phyloP scores from a whole-genome alignment of 2,113 vertebrate genomes.

The Pongo abelii region DNA sequence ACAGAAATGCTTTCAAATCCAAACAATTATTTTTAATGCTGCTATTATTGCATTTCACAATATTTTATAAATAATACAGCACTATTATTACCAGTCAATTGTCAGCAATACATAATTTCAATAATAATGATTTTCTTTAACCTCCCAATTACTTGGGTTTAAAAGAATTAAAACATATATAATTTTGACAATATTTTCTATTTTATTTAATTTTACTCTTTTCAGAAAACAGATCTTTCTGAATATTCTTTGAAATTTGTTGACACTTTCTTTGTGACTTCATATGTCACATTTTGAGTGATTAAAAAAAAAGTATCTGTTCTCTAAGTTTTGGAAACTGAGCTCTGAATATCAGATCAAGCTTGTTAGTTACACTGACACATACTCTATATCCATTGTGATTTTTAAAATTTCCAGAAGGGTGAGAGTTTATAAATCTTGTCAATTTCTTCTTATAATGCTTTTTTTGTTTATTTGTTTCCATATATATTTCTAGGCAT shows the following conservation, averaged over 20 bases:
- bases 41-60: background rate
- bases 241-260: background rate
- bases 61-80: background rate
- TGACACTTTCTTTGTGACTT: background rate
- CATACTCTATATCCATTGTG: background rate
- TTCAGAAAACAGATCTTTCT: background rate
- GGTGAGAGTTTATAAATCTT: background rate
- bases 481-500: background rate
- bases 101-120: background rate
- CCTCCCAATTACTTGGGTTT: too few species aligned
- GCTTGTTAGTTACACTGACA: background rate
- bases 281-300: background rate
- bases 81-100: background rate
- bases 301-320: background rate
- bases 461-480: background rate
- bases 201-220: background rate
- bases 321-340: background rate
- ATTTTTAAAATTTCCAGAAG: background rate
- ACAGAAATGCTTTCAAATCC: background rate
- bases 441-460: background rate
- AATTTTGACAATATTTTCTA: background rate
- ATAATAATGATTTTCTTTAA: background rate
- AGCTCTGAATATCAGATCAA: background rate
- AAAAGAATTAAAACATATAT: background rate
- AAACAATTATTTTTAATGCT: background rate